A percentile compares a stretch with the other conserved stretches of the same genome.
These are phyloP conservation scores for Malthinus seriepunctatus DNA, from an alignment of 2,888 invertebrate species.

Conservation along the genomic window DNA sequence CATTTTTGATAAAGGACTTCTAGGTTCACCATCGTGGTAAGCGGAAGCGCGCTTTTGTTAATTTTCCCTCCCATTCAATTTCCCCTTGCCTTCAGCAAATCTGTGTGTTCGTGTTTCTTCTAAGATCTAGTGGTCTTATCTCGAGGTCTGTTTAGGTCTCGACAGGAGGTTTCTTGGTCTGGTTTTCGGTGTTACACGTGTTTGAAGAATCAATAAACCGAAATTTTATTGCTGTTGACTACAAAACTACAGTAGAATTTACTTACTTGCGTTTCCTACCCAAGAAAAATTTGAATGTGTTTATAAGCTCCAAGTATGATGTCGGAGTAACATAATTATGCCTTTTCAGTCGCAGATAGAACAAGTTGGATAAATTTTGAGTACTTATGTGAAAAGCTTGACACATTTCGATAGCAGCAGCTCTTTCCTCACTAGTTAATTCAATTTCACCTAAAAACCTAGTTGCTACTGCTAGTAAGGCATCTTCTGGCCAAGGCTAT, in stretches of 20 bases:
- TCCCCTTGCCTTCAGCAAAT: no score
- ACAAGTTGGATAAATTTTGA: constrained; percentile 69
- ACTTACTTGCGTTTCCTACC: constrained; percentile 73
- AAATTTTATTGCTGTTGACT: no score
- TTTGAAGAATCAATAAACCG: no score
- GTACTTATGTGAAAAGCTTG: constrained; percentile 88
- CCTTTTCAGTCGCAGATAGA: constrained; percentile 67
- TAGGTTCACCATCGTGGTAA: no score
- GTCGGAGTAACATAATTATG: constrained; percentile 92
- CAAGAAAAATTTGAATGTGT: constrained; percentile 82
- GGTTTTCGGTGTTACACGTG: no score
- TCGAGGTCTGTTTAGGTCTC: no score
- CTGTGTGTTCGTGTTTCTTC: no score
- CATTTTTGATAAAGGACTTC: no score
- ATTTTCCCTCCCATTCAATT: no score
- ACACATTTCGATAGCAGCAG: constrained; percentile 84
- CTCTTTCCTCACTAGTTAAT: constrained; percentile 71
- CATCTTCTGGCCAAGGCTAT: constrained; percentile 92
- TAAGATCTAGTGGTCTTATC: no score
- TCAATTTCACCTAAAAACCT: constrained; percentile 81
- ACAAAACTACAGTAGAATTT: background rate
- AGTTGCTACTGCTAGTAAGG: constrained; percentile 84
- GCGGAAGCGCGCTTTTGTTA: no score
- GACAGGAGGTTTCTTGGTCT: no score
- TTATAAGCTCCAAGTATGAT: constrained; percentile 89